A percentile compares a stretch with the other conserved stretches of the same genome.
Conservation (phyloP, 2,888 invertebrate genomes). For the Drosophila ezoana region DNA sequence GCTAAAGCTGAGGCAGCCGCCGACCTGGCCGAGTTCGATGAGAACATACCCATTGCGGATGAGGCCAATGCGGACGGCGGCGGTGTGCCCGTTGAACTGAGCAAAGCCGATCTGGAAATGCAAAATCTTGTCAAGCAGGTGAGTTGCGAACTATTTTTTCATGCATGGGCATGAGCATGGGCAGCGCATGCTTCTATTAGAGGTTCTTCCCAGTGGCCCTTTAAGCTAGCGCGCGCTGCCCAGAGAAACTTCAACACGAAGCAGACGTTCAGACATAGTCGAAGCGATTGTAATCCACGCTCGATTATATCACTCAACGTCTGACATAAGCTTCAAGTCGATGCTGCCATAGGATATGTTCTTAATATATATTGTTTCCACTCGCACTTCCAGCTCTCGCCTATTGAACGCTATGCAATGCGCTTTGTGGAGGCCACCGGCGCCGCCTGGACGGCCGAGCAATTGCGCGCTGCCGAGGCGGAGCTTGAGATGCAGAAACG, state of each 20-base stretch:
- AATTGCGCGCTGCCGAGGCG: constrained; percentile 94
- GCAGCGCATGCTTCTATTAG: constrained; percentile 50
- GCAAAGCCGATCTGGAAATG: constrained; percentile 90
- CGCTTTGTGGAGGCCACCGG: constrained; percentile 94
- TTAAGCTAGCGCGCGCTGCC: constrained; percentile 52
- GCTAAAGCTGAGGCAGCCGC: constrained; percentile 96
- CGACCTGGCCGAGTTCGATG: constrained; percentile 97
- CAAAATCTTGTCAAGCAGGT: constrained; percentile 90
- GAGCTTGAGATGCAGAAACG: constrained; percentile 94
- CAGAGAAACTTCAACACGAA: constrained; percentile 53
- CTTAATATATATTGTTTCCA: constrained; percentile 2
- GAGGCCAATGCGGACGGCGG: constrained; percentile 85
- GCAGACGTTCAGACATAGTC: constrained; percentile 84
- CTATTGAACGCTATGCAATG: constrained; percentile 98
- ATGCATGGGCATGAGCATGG: constrained; percentile 3
- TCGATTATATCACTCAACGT: constrained; percentile 85
- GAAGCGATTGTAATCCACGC: constrained; percentile 69
- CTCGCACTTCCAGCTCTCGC: constrained; percentile 89
- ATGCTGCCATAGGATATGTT: not conserved
- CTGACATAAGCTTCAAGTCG: constrained; percentile 63
- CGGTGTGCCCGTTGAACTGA: constrained; percentile 86
- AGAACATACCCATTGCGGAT: constrained; percentile 93
- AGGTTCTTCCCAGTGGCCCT: constrained; percentile 19
- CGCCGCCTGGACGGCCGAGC: constrained; percentile 92
- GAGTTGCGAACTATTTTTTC: constrained; percentile 44